phyloP scores from a whole-genome alignment of 2,888 invertebrate species.

The Dorcus parallelipipedus region DNA sequence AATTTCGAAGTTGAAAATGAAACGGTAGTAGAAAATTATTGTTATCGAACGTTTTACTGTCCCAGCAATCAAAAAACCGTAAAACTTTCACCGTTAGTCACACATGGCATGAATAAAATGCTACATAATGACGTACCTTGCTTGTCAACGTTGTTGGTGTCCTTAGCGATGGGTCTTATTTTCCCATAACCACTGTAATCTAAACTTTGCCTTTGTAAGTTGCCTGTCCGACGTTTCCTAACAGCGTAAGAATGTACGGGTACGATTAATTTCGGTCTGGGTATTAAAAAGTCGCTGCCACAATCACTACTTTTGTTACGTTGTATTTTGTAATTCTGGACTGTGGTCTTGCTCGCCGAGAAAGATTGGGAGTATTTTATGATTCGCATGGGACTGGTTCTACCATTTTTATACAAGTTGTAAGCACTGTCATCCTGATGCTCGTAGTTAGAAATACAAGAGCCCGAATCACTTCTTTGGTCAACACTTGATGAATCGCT shows the following conservation, averaged over 20 bases:
- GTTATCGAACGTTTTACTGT: too few species aligned
- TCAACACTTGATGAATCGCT: constrained; percentile 12
- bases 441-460: constrained; percentile 9
- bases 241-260: constrained; percentile 85
- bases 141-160: background rate
- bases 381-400: constrained; percentile 20
- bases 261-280: constrained; percentile 80
- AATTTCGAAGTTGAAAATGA: too few species aligned
- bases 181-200: constrained; percentile 11
- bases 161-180: background rate
- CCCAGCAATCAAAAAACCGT: too few species aligned
- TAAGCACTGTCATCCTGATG: constrained; percentile 17
- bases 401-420: constrained; percentile 39
- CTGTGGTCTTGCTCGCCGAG: constrained; percentile 4
- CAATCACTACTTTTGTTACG: constrained; percentile 3
- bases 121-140: background rate
- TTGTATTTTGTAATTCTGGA: background rate
- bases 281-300: constrained; percentile 68
- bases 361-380: constrained; percentile 3
- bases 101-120: background rate
- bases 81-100: too few species aligned
- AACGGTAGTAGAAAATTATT: too few species aligned
- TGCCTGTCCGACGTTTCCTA: constrained; percentile 76
- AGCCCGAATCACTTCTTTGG: constrained; percentile 10
- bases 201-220: constrained; percentile 48